Evolutionary conservation across 2,797 vertebrate genomes (phyloP).

Genomic region (Aeoliscus strigatus): DNA sequence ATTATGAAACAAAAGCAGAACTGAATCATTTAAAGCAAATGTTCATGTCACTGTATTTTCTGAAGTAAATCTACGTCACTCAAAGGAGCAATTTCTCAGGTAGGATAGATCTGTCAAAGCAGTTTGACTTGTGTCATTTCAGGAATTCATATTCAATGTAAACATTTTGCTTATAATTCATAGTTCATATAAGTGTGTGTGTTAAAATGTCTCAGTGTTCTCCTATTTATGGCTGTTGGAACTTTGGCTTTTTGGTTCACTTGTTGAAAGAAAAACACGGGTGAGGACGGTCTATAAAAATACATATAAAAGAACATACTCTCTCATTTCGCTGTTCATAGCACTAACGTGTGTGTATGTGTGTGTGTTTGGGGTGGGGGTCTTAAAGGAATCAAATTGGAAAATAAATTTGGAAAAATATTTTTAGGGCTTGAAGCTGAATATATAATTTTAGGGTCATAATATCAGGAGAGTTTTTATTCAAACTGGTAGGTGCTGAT

Average conservation of each 20-base stretch:
- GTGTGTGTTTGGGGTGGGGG: no score
- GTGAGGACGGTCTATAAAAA: slow-evolving; percentile 6
- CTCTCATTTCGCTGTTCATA: not conserved
- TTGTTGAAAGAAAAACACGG: slow-evolving; percentile 24
- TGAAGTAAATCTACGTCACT: slow-evolving; percentile 40
- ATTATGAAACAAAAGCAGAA: slow-evolving; percentile 37
- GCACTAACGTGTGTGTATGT: not conserved
- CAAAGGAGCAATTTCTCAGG: slow-evolving; percentile 26
- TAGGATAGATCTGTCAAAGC: slow-evolving; percentile 25
- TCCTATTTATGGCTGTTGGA: slow-evolving; percentile 38
- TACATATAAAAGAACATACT: slow-evolving; percentile 5
- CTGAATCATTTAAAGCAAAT: slow-evolving; percentile 48
- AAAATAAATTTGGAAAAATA: slow-evolving; percentile 24
- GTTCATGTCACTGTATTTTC: slow-evolving; percentile 34
- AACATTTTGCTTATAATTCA: slow-evolving; percentile 28
- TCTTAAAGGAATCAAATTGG: slow-evolving; percentile 13
- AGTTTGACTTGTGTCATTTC: slow-evolving; percentile 22
- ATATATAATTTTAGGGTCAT: not conserved
- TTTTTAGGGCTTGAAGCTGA: slow-evolving; percentile 4
- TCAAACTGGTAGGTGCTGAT: no score
- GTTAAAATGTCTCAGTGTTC: slow-evolving; percentile 3
- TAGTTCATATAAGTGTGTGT: no score
- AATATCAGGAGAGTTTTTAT: slow-evolving; percentile 11
- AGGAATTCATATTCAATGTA: slow-evolving; percentile 21
- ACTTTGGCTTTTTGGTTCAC: slow-evolving; percentile 54